Conservation (phyloP, 2,797 vertebrate species). For the Streptopelia turtur region DNA sequence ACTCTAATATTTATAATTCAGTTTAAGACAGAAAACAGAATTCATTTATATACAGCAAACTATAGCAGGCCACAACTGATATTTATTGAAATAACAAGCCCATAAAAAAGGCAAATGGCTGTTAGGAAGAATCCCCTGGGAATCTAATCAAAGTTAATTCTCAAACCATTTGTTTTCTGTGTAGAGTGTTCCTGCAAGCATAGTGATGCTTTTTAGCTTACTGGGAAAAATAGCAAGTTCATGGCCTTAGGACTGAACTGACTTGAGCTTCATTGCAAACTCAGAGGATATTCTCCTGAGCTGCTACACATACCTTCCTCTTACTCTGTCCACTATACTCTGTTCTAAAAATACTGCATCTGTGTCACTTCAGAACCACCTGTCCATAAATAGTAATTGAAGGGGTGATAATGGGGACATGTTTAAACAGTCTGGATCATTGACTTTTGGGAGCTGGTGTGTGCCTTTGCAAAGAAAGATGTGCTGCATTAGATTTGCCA, state of each 20-base stretch:
- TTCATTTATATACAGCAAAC: background rate
- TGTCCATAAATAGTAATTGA: background rate
- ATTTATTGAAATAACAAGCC: background rate
- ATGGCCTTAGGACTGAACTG: background rate
- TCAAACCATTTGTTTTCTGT: background rate
- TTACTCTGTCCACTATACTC: background rate
- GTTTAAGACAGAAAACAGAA: background rate
- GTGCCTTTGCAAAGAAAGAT: background rate
- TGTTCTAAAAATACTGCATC: background rate
- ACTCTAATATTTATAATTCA: background rate
- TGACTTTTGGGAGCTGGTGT: background rate
- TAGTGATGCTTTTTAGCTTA: background rate
- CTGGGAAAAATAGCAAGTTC: background rate
- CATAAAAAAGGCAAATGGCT: background rate
- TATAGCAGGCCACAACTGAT: background rate
- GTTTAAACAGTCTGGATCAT: background rate
- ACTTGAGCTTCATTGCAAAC: background rate
- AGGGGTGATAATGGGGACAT: background rate
- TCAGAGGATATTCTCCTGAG: background rate
- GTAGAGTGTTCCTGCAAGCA: background rate
- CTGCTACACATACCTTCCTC: background rate
- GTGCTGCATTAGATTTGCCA: background rate
- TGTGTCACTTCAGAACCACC: background rate
- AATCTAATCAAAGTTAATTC: constrained; percentile 5
- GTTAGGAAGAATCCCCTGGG: background rate